Evolutionary conservation across 2,888 invertebrate species (phyloP), one percentile per base, ranked within the genome.

Genomic region (Sinodicranocentrus sp.): DNA sequence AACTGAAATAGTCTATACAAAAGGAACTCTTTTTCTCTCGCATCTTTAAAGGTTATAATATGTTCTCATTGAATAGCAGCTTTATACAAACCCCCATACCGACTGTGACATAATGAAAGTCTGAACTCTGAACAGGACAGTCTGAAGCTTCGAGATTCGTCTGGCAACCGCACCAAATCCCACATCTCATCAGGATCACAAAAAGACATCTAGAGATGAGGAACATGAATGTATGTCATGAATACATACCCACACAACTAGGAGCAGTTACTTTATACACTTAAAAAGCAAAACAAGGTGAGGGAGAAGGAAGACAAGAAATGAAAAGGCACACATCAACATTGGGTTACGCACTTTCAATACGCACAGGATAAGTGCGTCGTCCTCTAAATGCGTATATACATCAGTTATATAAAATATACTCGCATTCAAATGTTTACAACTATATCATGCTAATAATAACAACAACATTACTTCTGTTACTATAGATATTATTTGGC

Each of bases 291-390:
- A 68, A 44, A 52, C 68, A 77, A 77, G 54, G 76, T 43, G 54
- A 75, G 10, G 67, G 25, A 48, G 23, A 75, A 59, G 59, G 43
- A 59, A 72, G 43, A n/a, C 19, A 44, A 44, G 44, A 19, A 65
- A 33, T 33, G 10, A 44, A 28, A 25, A 68, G 21, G 25, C 25
- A 23, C 57, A 21, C 33, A 2, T 39, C 25, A 43, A 48, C 23
- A 68, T 26, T 2, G n/a, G n/a, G n/a, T n/a, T 25, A 43, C 67
- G 15, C 23, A 43, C 23, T 48, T n/a, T 54, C 28, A 21, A 68
- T 57, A 77, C 77, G 59, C 77, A 77, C 59, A 77, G 33, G 54
- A 57, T 28, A 28, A 28, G 76, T 67, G 76, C 54, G 39, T 76
- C 54, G 76, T 52, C 77, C 77, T 77, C 77, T 44, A 61, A 67